These are phyloP conservation scores for Chlorospingus flavigularis DNA, from an alignment of 2,797 vertebrate genomes.

Conservation along the genomic window DNA sequence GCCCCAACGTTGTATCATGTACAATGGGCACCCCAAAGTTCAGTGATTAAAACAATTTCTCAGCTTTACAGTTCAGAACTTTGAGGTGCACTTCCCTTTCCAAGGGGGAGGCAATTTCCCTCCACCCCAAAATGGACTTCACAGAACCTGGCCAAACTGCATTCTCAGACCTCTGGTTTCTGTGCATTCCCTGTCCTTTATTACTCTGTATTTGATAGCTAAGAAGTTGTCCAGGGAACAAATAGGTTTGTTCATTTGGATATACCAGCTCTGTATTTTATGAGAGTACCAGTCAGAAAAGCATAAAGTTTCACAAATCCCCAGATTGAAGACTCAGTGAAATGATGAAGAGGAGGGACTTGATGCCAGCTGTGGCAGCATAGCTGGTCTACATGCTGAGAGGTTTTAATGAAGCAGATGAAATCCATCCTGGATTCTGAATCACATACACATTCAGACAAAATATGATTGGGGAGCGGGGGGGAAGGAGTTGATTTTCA, in stretches of 20 bases:
- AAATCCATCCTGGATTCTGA: slow-evolving; percentile 13
- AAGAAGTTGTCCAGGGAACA: background rate
- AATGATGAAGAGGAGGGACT: background rate
- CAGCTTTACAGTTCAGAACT: background rate
- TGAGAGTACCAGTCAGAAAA: background rate
- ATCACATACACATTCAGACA: background rate
- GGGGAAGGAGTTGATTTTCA: background rate
- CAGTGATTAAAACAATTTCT: background rate
- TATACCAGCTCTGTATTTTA: background rate
- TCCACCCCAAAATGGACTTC: background rate
- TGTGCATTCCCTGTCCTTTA: background rate
- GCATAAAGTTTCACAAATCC: background rate
- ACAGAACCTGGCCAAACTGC: background rate
- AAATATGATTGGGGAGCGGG: background rate
- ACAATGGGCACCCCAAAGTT: background rate
- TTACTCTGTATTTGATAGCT: background rate
- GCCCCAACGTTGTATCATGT: background rate
- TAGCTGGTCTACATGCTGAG: background rate
- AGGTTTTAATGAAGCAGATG: background rate
- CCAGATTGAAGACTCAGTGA: background rate
- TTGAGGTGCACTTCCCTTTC: background rate
- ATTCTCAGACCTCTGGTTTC: background rate
- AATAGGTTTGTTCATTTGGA: background rate
- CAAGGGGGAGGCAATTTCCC: background rate
- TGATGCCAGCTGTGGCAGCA: background rate